Evolutionary conservation across 1,140 invertebrate species (phyloP).

Genomic region (Drosophila ananassae): DNA sequence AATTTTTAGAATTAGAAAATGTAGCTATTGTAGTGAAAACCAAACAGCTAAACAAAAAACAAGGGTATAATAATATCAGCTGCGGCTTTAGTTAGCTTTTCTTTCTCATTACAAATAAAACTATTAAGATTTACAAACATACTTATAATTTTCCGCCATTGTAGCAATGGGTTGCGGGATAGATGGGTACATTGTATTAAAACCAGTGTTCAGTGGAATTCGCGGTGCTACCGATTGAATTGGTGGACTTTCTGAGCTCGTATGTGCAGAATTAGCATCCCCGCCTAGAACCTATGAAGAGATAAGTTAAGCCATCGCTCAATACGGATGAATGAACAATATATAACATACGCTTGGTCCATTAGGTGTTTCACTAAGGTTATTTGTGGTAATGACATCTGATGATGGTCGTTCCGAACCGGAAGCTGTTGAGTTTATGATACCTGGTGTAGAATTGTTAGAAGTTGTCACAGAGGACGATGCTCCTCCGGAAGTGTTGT

Average conservation of each 20-base stretch:
- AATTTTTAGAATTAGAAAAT: too few relatives aligned
- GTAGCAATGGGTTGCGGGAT: constrained; percentile 96
- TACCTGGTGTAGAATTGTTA: constrained; percentile 46
- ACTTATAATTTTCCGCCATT: constrained; percentile 97
- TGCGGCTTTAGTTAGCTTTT: too few relatives aligned
- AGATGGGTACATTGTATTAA: constrained; percentile 97
- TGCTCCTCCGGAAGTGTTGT: constrained; percentile 40
- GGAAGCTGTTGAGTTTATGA: constrained; percentile 41
- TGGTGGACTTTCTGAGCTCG: constrained; percentile 85
- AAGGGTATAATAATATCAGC: too few relatives aligned
- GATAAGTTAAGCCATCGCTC: neutral
- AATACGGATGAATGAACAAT: neutral
- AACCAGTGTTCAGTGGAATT: constrained; percentile 93
- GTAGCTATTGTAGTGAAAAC: too few relatives aligned
- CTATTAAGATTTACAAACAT: constrained; percentile 50
- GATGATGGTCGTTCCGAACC: constrained; percentile 32
- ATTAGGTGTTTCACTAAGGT: constrained; percentile 56
- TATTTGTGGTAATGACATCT: constrained; percentile 37
- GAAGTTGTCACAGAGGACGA: constrained; percentile 36
- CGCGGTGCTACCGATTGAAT: constrained; percentile 87
- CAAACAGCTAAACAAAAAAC: too few relatives aligned
- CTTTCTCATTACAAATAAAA: too few relatives aligned
- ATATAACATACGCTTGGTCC: constrained; percentile 45
- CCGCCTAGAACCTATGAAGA: constrained; percentile 56
- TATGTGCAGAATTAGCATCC: constrained; percentile 55